A percentile compares a stretch with the other conserved stretches of the same genome.
Evolutionary conservation across 1,140 invertebrate species (phyloP).

Genomic region (Drosophila sp.): DNA sequence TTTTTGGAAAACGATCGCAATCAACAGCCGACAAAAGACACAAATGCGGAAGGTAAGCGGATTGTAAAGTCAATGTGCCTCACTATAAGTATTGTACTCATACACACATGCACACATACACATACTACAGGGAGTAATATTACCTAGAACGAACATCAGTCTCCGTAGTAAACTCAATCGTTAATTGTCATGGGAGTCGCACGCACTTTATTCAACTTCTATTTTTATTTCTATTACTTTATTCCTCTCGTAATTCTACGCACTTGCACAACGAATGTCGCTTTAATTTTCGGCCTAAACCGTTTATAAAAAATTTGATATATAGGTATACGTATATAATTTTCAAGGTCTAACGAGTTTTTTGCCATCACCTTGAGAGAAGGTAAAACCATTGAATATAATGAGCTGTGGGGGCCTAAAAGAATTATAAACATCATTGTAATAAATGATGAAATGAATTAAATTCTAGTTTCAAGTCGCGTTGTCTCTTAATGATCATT

Average conservation of each 20-base stretch:
- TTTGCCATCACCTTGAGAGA: constrained; percentile 50
- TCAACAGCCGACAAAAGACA: constrained; percentile 21
- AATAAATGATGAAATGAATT: constrained; percentile 77
- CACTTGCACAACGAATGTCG: constrained; percentile 74
- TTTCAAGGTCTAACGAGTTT: constrained; percentile 82
- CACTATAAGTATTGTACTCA: background rate
- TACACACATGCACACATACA: too few relatives aligned
- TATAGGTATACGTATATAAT: constrained; percentile 34
- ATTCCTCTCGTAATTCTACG: constrained; percentile 64
- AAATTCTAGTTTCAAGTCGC: constrained; percentile 44
- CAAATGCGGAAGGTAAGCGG: constrained; percentile 54
- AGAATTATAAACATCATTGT: constrained; percentile 78
- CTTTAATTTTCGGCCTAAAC: constrained; percentile 66
- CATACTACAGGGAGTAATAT: background rate
- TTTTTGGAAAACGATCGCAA: constrained; percentile 45
- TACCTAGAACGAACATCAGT: background rate
- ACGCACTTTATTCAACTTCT: constrained; percentile 55
- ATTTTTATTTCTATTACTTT: constrained; percentile 40
- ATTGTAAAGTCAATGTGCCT: constrained; percentile 73
- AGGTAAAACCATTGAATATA: constrained; percentile 57
- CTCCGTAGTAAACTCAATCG: background rate
- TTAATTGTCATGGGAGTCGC: constrained; percentile 77
- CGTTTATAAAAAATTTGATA: constrained; percentile 14
- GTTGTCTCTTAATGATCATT: constrained; percentile 21
- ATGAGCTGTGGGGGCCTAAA: constrained; percentile 54